Conservation (phyloP, 2,113 vertebrate species). For the Gopherus evgoodei region DNA sequence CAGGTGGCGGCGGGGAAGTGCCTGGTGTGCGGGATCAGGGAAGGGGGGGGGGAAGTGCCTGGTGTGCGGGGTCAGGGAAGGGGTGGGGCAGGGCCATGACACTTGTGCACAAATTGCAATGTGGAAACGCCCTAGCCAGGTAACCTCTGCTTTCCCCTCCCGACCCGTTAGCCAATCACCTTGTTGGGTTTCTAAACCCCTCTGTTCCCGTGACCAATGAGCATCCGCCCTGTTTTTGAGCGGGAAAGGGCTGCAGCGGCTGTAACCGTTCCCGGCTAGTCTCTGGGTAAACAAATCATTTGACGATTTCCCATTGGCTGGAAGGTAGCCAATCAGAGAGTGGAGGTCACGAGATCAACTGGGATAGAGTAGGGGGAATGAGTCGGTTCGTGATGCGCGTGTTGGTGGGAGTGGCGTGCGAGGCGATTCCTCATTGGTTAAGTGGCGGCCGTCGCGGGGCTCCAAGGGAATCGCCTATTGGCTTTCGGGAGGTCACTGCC, state of each 20-base stretch:
- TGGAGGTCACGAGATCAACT: background rate
- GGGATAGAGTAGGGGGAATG: background rate
- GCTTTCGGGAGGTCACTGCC: background rate
- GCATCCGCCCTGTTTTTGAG: background rate
- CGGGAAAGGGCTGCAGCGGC: background rate
- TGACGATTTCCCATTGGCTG: background rate
- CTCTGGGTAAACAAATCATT: background rate
- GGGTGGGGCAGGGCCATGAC: background rate
- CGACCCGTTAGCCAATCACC: background rate
- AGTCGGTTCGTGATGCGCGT: background rate
- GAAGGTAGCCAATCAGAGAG: background rate
- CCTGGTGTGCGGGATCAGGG: too few relatives aligned
- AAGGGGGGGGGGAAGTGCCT: too few relatives aligned
- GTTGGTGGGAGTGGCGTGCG: background rate
- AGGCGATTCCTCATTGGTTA: background rate
- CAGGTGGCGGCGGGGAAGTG: too few relatives aligned
- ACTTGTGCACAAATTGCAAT: background rate
- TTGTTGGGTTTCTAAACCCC: background rate
- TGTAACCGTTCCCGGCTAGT: background rate
- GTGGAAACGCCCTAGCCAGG: background rate
- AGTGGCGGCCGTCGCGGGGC: accelerated
- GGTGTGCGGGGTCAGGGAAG: background rate
- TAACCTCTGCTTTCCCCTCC: background rate
- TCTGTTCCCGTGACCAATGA: background rate
- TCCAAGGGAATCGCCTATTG: background rate